Evolutionary conservation across 2,888 invertebrate genomes (phyloP).

Genomic region (Nomada lathburiana): DNA sequence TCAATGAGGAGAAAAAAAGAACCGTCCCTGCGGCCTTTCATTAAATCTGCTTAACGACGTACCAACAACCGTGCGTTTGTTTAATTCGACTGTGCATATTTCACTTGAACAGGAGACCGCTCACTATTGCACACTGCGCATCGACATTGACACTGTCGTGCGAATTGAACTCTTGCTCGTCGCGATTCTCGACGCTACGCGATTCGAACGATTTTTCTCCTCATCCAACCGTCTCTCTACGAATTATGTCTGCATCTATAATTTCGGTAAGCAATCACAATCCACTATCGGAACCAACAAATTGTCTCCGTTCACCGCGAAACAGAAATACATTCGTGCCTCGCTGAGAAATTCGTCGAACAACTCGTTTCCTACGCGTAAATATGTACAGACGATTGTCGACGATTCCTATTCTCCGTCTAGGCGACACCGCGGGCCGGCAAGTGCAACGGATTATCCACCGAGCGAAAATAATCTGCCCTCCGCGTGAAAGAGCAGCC

Average conservation of each 20-base stretch:
- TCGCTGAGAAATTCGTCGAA: too few species aligned
- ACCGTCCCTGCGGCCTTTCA: conserved; percentile 8
- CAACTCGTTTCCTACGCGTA: too few species aligned
- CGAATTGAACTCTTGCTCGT: background rate
- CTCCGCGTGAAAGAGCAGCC: conserved; percentile 1
- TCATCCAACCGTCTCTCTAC: background rate
- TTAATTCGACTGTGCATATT: background rate
- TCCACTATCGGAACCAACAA: too few species aligned
- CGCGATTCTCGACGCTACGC: background rate
- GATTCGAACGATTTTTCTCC: background rate
- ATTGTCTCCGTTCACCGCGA: too few species aligned
- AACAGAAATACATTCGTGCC: too few species aligned
- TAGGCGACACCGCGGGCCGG: too few species aligned
- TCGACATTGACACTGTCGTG: background rate
- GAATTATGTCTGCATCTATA: too few species aligned
- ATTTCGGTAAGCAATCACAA: too few species aligned
- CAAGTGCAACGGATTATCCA: too few species aligned
- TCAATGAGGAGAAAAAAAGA: conserved; percentile 3
- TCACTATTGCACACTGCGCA: conserved; percentile 1
- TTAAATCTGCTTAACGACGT: conserved; percentile 20
- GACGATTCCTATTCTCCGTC: too few species aligned
- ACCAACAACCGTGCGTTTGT: conserved; percentile 23
- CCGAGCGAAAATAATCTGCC: background rate
- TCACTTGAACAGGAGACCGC: conserved; percentile 10
- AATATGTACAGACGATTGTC: too few species aligned